phyloP scores from a whole-genome alignment of 1,140 invertebrate genomes.

The Idris sp. region DNA sequence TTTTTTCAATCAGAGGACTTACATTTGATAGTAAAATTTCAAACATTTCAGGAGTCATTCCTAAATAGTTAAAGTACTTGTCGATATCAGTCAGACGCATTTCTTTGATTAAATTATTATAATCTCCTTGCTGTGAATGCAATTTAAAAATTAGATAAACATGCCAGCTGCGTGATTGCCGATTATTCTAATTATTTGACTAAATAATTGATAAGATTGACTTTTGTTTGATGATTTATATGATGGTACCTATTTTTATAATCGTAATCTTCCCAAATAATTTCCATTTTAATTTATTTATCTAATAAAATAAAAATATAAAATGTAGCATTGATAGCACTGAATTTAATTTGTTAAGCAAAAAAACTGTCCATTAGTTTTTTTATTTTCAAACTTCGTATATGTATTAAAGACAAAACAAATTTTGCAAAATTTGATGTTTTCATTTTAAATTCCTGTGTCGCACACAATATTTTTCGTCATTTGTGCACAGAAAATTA shows the following conservation, averaged over 20 bases:
- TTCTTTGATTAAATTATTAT: conserved; percentile 7
- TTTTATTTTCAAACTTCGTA: too few relatives aligned
- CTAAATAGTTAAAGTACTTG: conserved; percentile 7
- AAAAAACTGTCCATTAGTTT: too few relatives aligned
- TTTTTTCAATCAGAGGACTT: conserved; percentile 12
- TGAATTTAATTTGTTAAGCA: too few relatives aligned
- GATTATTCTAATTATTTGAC: neutral
- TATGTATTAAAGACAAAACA: too few relatives aligned
- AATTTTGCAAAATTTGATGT: too few relatives aligned
- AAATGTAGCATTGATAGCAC: too few relatives aligned
- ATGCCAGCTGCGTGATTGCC: neutral
- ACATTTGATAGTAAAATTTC: conserved; percentile 6
- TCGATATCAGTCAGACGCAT: conserved; percentile 8
- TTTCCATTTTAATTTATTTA: too few relatives aligned
- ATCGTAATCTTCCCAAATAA: conserved; percentile 11
- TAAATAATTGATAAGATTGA: neutral
- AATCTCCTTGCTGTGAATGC: neutral
- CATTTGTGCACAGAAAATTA: too few relatives aligned
- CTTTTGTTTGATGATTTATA: neutral
- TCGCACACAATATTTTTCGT: too few relatives aligned
- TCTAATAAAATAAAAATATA: too few relatives aligned
- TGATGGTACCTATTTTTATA: neutral
- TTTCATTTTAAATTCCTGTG: too few relatives aligned
- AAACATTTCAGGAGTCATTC: conserved; percentile 16
- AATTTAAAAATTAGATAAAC: neutral